Conservation (phyloP, 1,140 invertebrate genomes). For the Zaprionus lachaisei region DNA sequence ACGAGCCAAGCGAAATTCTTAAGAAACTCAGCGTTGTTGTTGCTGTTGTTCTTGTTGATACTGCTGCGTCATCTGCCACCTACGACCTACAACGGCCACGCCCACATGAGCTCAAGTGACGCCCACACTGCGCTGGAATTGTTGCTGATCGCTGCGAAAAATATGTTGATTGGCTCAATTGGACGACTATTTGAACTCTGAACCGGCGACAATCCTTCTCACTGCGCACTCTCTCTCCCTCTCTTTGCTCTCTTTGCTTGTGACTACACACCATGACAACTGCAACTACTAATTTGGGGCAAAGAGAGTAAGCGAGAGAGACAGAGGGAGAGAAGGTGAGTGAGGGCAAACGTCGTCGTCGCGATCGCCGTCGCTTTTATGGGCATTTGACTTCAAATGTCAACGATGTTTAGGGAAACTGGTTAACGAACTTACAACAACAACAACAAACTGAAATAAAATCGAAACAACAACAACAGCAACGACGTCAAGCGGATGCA, state of each 20-base stretch:
- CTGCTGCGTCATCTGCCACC: constrained; percentile 32
- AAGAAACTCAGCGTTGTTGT: neutral
- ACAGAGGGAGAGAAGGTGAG: constrained; percentile 30
- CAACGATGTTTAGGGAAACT: constrained; percentile 71
- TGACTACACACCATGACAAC: constrained; percentile 56
- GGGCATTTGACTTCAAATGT: constrained; percentile 81
- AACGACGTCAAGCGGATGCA: constrained; percentile 67
- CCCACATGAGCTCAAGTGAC: neutral
- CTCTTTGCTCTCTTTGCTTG: constrained; percentile 24
- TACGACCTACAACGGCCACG: constrained; percentile 25
- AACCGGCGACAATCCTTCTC: constrained; percentile 54
- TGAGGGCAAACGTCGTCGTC: constrained; percentile 35
- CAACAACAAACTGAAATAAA: constrained; percentile 15
- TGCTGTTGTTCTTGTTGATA: neutral
- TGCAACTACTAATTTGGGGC: constrained; percentile 71
- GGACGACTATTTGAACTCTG: constrained; percentile 83
- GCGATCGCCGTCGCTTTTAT: constrained; percentile 68
- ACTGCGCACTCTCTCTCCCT: neutral
- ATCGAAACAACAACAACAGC: constrained; percentile 19
- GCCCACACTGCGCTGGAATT: constrained; percentile 15
- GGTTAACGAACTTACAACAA: constrained; percentile 69
- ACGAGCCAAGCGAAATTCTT: neutral
- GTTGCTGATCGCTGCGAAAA: constrained; percentile 44
- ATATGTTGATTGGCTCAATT: constrained; percentile 82
- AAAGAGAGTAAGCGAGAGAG: constrained; percentile 26